phyloP scores from a whole-genome alignment of 2,888 invertebrate genomes.

The Orchesellides sinensis region DNA sequence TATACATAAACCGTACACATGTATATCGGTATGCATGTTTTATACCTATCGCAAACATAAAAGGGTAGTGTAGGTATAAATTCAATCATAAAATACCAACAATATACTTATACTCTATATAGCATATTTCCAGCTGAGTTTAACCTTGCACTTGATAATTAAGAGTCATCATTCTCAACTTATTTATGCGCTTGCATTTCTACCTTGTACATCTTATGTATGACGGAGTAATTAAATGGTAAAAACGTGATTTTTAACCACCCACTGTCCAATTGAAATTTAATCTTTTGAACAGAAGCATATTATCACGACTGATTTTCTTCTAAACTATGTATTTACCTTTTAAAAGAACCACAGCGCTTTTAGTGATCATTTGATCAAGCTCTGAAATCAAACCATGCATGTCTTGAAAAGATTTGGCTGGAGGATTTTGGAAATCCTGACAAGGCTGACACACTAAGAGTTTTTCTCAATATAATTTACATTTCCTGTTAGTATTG shows the following conservation, averaged over 20 bases:
- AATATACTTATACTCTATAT: too few relatives aligned
- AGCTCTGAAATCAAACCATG: too few relatives aligned
- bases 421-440: too few relatives aligned
- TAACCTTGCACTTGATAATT: constrained; percentile 67
- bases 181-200: not conserved
- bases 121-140: constrained; percentile 50
- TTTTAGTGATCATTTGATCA: too few relatives aligned
- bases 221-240: constrained; percentile 1
- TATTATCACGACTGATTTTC: constrained; percentile 41
- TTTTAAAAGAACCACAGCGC: not conserved
- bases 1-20: not conserved
- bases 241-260: constrained; percentile 53
- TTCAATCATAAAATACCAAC: too few relatives aligned
- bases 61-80: too few relatives aligned
- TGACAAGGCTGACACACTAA: too few relatives aligned
- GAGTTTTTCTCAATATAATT: too few relatives aligned
- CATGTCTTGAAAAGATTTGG: too few relatives aligned
- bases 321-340: not conserved
- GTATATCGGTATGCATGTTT: too few relatives aligned
- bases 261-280: constrained; percentile 63
- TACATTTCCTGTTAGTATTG: constrained; percentile 45
- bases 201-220: not conserved
- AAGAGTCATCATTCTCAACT: constrained; percentile 47
- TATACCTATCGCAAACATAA: too few relatives aligned
- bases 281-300: constrained; percentile 59